phyloP scores from a whole-genome alignment of 2,797 vertebrate species.

The Vespertilio murinus region DNA sequence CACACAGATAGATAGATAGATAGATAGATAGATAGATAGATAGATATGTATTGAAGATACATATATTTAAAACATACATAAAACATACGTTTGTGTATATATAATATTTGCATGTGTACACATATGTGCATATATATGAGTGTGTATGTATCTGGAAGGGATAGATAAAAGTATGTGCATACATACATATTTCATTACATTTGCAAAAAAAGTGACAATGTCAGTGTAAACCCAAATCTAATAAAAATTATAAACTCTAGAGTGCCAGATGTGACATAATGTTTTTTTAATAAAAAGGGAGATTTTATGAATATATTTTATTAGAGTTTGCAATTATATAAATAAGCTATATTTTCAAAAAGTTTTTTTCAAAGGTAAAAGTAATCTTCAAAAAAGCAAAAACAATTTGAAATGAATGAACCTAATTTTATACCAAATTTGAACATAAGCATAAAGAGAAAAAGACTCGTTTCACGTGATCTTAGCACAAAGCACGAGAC shows the following conservation, averaged over 20 bases:
- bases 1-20: background rate
- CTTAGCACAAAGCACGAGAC: background rate
- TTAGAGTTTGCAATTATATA: slow-evolving; percentile 1
- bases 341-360: background rate
- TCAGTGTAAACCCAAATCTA: slow-evolving; percentile 11
- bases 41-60: background rate
- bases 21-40: no score
- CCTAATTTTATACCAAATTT: background rate
- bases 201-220: background rate
- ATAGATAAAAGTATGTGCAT: background rate
- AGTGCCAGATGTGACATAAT: background rate
- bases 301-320: background rate
- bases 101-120: background rate
- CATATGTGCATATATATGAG: background rate
- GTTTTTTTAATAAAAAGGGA: background rate
- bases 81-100: background rate
- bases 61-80: background rate
- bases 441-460: background rate
- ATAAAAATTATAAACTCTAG: background rate
- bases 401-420: background rate
- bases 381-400: slow-evolving; percentile 18
- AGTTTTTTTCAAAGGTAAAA: background rate
- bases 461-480: background rate
- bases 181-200: background rate
- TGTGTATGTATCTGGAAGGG: background rate